A percentile compares a stretch with the other conserved stretches of the same genome.
phyloP scores from a whole-genome alignment of 2,113 vertebrate genomes.

The Dicrurus megarhynchus region DNA sequence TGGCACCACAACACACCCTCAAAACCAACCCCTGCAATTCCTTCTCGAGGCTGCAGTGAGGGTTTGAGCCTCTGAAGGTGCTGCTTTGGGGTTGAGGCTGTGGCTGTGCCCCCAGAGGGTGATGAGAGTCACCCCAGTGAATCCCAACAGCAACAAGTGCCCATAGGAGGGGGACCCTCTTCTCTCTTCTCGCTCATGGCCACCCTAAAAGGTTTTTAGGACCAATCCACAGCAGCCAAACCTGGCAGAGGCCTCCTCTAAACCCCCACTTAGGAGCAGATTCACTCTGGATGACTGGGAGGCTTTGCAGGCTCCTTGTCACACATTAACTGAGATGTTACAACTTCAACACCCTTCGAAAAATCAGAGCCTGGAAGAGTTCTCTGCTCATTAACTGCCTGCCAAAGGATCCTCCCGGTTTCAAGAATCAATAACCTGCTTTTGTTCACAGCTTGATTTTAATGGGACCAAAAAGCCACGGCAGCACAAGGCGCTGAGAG shows the following conservation, averaged over 20 bases:
- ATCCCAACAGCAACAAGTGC: neutral
- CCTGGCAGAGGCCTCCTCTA: neutral
- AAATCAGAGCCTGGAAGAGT: neutral
- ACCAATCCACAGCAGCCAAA: neutral
- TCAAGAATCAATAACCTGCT: neutral
- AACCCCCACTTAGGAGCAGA: neutral
- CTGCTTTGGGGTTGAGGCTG: neutral
- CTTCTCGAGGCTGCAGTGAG: neutral
- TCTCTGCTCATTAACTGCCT: neutral
- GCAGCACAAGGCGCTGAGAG: neutral
- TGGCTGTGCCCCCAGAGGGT: neutral
- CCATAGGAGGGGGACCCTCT: neutral
- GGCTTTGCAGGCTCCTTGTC: neutral
- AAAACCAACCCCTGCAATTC: neutral
- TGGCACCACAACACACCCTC: neutral
- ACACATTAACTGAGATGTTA: neutral
- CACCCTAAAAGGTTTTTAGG: neutral
- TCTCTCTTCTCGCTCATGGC: rapidly evolving
- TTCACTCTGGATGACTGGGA: neutral
- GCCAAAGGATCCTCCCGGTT: neutral
- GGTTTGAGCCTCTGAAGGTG: neutral
- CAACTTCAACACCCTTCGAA: neutral
- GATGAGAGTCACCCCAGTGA: neutral
- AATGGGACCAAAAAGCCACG: neutral
- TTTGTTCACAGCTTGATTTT: conserved; percentile 17